Base-by-base conservation (phyloP, 1,140 invertebrate species). In the Palaemon carinicauda region DNA sequence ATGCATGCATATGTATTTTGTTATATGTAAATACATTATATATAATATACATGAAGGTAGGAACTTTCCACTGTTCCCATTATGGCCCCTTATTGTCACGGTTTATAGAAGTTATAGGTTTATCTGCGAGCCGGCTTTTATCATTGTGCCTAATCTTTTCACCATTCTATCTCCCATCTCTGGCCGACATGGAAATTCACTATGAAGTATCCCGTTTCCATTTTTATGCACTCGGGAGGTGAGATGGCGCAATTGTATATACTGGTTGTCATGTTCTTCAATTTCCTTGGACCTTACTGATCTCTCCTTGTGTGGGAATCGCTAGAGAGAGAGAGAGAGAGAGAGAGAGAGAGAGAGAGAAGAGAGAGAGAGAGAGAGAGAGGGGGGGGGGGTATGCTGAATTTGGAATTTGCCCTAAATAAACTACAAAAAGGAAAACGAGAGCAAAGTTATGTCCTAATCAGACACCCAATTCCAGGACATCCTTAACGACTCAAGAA, bases 201-300 rank as follows among this genome's bases (percentile, higher is more conserved):
- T 10, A 31, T 53, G 9, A 29, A 69, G 74, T 82, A 82, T 82
- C 81, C 54, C 27, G 81, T 82, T 82, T 82, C 81, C 81, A 82
- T 82, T 75, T 82, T 74, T 54, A 53, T 74, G 69, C 41, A 74
- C 69, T 82, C 73, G 74, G 74, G 73, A 82, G 69, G 12, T 41
- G 21, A 53, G 81, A 73, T 73, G 60, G 56, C 65, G 56, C 29
- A 82, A 50, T 51, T 82, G 33, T 75, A 54, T 33, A 29, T 51
- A 41, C 31, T 7, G 51, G 1, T 15, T 56, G 71, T 33, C 74
- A 31, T 77, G 73, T 84, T 84, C 82, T 52, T 77, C 82, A 33
- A 50, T 74, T 73, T 73, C 81, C 60, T 27, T 9, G 60, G 12
- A 21, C 54, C 17, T 53, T 82, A 74, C 71, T 33, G 50, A 75